Percentiles rank a stretch among this genome's conserved stretches.
Conservation (phyloP, 2,113 vertebrate genomes). For the Edolisoma coerulescens region DNA sequence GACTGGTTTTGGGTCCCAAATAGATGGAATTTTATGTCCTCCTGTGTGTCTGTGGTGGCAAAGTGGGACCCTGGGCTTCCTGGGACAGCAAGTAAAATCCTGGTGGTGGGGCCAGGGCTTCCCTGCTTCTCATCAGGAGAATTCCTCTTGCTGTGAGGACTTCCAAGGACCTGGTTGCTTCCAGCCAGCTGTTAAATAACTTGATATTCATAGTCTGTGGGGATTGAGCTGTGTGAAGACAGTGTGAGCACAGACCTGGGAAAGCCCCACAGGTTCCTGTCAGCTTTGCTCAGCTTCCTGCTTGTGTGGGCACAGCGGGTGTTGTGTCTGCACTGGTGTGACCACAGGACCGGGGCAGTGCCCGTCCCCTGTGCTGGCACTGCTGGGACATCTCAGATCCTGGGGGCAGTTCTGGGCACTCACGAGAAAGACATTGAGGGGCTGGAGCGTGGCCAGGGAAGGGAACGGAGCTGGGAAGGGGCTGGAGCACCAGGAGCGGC, state of each 20-base stretch:
- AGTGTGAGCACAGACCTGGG: too few relatives aligned
- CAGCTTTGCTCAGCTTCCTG: background rate
- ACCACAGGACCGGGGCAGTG: background rate
- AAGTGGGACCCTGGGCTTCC: accelerated
- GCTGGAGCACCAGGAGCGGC: background rate
- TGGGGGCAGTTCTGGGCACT: background rate
- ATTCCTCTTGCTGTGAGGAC: background rate
- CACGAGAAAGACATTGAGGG: background rate
- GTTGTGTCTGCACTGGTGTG: background rate
- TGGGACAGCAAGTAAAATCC: background rate
- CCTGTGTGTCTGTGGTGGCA: background rate
- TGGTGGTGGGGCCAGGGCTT: background rate
- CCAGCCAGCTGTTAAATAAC: background rate
- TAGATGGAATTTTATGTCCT: background rate
- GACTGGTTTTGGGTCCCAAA: background rate
- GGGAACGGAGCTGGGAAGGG: background rate
- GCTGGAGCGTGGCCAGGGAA: background rate
- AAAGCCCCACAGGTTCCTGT: background rate
- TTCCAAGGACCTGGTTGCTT: background rate
- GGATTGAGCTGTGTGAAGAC: background rate
- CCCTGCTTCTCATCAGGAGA: background rate
- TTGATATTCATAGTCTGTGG: accelerated
- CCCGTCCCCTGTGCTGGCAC: background rate
- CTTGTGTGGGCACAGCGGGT: background rate
- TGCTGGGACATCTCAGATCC: too few relatives aligned